These are phyloP conservation scores for Pachyrhynchus sulphureomaculatus DNA, from an alignment of 1,140 invertebrate species.

Conservation along the genomic window DNA sequence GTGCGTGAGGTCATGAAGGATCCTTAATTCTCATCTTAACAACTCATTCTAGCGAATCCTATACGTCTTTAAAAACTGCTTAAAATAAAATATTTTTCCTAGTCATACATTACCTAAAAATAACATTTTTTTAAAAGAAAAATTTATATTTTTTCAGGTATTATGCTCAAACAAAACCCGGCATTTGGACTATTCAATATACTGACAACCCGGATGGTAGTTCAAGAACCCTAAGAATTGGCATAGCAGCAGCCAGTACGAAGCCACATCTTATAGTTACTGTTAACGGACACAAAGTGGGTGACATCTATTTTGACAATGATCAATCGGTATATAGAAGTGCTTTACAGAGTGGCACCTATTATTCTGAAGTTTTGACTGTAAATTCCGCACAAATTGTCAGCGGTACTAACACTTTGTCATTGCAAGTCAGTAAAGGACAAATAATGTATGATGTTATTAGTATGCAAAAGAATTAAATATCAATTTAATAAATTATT, in stretches of 20 bases:
- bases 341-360: conserved; percentile 9
- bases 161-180: conserved; percentile 12
- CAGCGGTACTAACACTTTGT: conserved; percentile 7
- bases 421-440: conserved; percentile 14
- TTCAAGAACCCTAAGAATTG: background rate
- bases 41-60: too few species aligned
- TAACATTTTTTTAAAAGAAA: too few species aligned
- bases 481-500: background rate
- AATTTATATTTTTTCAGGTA: background rate
- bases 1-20: too few species aligned
- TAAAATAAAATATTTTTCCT: too few species aligned
- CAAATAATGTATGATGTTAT: conserved; percentile 16
- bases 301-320: conserved; percentile 10
- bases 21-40: too few species aligned
- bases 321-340: conserved; percentile 15
- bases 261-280: conserved; percentile 15
- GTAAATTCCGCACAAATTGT: conserved; percentile 7
- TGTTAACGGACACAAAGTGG: conserved; percentile 10
- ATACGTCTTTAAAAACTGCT: too few species aligned
- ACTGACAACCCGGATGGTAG: conserved; percentile 7
- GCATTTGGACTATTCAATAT: conserved; percentile 13
- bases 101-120: too few species aligned
- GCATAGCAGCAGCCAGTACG: conserved; percentile 9
- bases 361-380: conserved; percentile 5
- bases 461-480: conserved; percentile 13